These are phyloP conservation scores for Agrotis ipsilon DNA, from an alignment of 2,888 invertebrate species.

Conservation along the genomic window DNA sequence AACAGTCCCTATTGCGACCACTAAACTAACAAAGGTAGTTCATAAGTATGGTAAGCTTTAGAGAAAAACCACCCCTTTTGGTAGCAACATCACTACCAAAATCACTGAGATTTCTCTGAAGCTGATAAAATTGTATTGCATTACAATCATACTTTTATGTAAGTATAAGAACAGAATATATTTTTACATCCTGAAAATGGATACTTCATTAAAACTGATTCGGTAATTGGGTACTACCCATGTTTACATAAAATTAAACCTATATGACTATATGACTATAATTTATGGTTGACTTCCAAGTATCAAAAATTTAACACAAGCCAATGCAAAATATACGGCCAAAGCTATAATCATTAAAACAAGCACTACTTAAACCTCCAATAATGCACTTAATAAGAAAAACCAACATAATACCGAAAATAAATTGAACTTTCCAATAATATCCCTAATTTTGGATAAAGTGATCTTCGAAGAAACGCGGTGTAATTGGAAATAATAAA, in stretches of 20 bases:
- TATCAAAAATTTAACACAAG: conserved; percentile 1
- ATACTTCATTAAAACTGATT: too few relatives aligned
- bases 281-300: not conserved
- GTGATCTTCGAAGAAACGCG: conserved; percentile 61
- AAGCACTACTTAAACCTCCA: conserved; percentile 30
- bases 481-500: conserved; percentile 75
- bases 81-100: too few relatives aligned
- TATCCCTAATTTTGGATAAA: conserved; percentile 64
- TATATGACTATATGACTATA: too few relatives aligned
- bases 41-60: too few relatives aligned
- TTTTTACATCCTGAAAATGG: too few relatives aligned
- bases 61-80: too few relatives aligned
- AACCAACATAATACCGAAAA: conserved; percentile 50
- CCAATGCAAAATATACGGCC: not conserved
- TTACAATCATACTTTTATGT: not conserved
- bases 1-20: too few relatives aligned
- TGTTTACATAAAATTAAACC: not conserved
- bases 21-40: too few relatives aligned
- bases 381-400: conserved; percentile 40
- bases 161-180: too few relatives aligned
- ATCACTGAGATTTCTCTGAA: too few relatives aligned
- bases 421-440: conserved; percentile 59
- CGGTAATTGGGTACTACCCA: not conserved
- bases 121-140: not conserved
- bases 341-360: conserved; percentile 35